Base-by-base conservation (phyloP, 2,797 vertebrate species). In the Sebastes paucispinis region DNA sequence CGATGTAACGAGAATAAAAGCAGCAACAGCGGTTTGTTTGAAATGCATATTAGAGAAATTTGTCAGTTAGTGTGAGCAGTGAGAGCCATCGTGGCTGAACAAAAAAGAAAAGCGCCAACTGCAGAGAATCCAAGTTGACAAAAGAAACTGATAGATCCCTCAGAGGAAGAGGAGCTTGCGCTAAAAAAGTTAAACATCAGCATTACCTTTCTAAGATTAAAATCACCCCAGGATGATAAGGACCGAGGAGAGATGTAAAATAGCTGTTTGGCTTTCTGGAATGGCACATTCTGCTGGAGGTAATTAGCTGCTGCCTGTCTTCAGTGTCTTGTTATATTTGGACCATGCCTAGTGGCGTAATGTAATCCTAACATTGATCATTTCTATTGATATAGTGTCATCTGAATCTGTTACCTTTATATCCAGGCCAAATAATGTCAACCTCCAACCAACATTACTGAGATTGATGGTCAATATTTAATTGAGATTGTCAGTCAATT, bases 21-120 rank as follows among this genome's bases (percentile, higher is more conserved):
- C n/a, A 11, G 54, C 9, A 39, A 25, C 55, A 27, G 43, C 6
- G 52, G 22, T 64, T 60, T 25, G 60, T 85, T 85, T 85, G 73
- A 87, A 82, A 88, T 84, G 66, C 71, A 84, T 75, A 79, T 81
- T 55, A 64, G 58, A 64, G 52, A 58, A 54, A 71, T 50, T 57
- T 79, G 79, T 6, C 79, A 58, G 67, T 77, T 69, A 59, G 25
- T 8, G 54, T 50, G 65, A 77, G 52, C 25, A 54, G 55, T 22
- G 50, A 69, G 50, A 72, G 47, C 52, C 72, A 4, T 57, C 55
- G 8, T 14, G 52, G 67, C 36, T 55, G 69, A 70, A 79, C 22
- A 73, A 57, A 65, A 54, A 20, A 54, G 7, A 60, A 47, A 69
- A 54, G 75, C 57, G 68, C 32, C 76, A 73, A 66, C 62, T 75